A percentile compares a stretch with the other conserved stretches of the same genome.
These are phyloP conservation scores for Tinea semifulvella DNA, from an alignment of 2,888 invertebrate genomes.

Conservation along the genomic window DNA sequence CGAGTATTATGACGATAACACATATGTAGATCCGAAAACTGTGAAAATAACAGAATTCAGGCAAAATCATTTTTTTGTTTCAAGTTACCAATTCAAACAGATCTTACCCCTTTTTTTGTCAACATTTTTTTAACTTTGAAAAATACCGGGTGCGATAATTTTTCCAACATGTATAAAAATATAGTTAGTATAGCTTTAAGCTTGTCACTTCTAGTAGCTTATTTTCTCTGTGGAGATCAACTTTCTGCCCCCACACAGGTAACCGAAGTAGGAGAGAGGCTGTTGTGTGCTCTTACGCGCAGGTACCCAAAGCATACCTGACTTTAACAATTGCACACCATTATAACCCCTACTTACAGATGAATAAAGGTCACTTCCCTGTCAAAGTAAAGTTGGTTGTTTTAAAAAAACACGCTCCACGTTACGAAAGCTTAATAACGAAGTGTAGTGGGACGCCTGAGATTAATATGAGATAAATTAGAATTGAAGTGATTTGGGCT, in stretches of 20 bases:
- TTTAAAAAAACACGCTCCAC: slow-evolving; percentile 45
- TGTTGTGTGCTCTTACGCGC: slow-evolving; percentile 2
- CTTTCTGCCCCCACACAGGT: slow-evolving; percentile 8
- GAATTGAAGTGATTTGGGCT: slow-evolving; percentile 7
- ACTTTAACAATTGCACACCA: background rate
- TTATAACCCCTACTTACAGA: background rate
- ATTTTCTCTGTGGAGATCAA: background rate
- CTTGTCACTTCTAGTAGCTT: no score
- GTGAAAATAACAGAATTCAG: no score
- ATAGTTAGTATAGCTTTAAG: no score
- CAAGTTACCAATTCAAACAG: no score
- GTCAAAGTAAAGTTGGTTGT: slow-evolving; percentile 19
- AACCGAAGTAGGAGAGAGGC: slow-evolving; percentile 1
- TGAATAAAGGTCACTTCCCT: background rate
- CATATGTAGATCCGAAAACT: no score
- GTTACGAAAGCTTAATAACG: slow-evolving; percentile 55
- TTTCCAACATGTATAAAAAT: no score
- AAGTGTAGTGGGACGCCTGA: slow-evolving; percentile 32
- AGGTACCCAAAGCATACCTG: slow-evolving; percentile 8
- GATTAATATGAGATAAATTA: slow-evolving; percentile 8
- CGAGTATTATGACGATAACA: no score
- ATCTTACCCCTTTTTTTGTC: no score
- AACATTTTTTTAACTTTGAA: no score
- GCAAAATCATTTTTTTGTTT: no score
- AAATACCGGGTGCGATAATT: no score